Evolutionary conservation across 2,113 vertebrate genomes (phyloP), one percentile per base, ranked within the genome.

Genomic region (Ptychochromis oligacanthus): DNA sequence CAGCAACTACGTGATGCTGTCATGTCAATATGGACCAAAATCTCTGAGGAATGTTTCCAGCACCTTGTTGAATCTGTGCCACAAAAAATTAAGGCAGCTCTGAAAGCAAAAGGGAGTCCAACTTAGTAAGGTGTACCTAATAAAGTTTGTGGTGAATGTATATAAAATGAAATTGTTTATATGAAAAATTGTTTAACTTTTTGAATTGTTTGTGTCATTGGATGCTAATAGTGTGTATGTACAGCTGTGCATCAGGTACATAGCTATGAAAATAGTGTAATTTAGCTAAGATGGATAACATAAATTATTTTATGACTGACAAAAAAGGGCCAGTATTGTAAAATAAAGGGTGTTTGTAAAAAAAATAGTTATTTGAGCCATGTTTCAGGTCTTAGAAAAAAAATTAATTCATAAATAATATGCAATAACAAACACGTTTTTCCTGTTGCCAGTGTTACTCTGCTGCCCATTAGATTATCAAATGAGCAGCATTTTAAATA

Each of bases 321-420:
- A 4, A 46, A 17, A n/a, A 49, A 28, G 46, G 26, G 11, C 26
- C 24, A n/a, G 26, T 54, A 49, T 6, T 52, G 46, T 52, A 17
- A 18, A 52, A 7, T 52, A 17, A 52, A 7, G 15, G 17, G 15
- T 52, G 46, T 31, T 70, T 70, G 43, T 70, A 49, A 72, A 52
- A 72, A 8, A 0, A 0, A 34, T 72, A 0, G 67, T 72, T 72
- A 72, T 14, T 70, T 28, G 28, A 26, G 43, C 26, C 43, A 12
- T 52, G 46, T 72, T 8, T 72, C 26, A 72, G 46, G 26, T 5
- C 6, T n/a, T 54, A 31, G 43, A 72, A 43, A 72, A 20, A 72
- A 31, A 6, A 20, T n/a, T 31, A 6, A 14, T 17, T 8, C 0
- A 7, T 52, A 20, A 31, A 31, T 52, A 0, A 52, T 31, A 2